phyloP scores from a whole-genome alignment of 2,888 invertebrate genomes.

The Panopea generosa region DNA sequence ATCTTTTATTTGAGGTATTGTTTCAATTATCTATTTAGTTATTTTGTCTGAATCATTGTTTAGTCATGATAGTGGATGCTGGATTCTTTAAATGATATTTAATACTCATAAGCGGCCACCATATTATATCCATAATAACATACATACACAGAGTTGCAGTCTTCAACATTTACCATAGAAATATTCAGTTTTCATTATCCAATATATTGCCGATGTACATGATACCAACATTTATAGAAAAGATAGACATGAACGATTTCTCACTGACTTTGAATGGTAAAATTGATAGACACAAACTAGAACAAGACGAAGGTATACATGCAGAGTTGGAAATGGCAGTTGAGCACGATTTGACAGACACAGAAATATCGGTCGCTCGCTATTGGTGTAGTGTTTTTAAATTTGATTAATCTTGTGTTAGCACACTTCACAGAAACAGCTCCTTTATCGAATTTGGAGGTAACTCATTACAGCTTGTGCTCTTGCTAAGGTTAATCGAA shows the following conservation, averaged over 20 bases:
- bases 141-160: too few species aligned
- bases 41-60: too few species aligned
- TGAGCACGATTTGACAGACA: conserved; percentile 66
- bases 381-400: conserved; percentile 68
- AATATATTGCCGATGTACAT: conserved; percentile 71
- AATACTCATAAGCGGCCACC: too few species aligned
- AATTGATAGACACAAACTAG: conserved; percentile 66
- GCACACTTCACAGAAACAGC: conserved; percentile 63
- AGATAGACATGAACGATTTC: conserved; percentile 63
- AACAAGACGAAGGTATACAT: conserved; percentile 66
- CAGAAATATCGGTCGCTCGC: conserved; percentile 65
- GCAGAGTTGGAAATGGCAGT: conserved; percentile 39
- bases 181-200: too few species aligned
- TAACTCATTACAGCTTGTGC: conserved; percentile 72
- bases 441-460: conserved; percentile 77
- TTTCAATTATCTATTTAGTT: too few species aligned
- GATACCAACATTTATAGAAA: conserved; percentile 72
- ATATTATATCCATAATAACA: too few species aligned
- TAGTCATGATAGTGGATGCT: too few species aligned
- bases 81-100: too few species aligned
- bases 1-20: too few species aligned
- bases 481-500: conserved; percentile 66
- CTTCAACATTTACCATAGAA: too few species aligned
- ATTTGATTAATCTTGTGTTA: conserved; percentile 58
- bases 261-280: conserved; percentile 71